Conservation (phyloP, 2,888 invertebrate species). For the Antheraea assamensis region DNA sequence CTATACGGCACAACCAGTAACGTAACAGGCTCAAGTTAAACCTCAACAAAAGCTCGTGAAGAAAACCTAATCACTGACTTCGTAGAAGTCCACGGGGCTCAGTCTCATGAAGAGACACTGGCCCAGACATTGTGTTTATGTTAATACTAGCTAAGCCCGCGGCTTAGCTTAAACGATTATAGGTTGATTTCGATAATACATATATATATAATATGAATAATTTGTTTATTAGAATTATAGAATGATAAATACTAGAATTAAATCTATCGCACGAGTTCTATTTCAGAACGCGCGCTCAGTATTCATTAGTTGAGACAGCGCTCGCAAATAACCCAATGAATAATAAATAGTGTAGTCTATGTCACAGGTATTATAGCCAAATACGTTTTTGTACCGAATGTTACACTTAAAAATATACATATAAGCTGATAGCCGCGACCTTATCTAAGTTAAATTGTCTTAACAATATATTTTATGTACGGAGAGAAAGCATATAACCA, state of each 20-base stretch:
- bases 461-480: too few relatives aligned
- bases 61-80: too few relatives aligned
- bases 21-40: too few relatives aligned
- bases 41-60: too few relatives aligned
- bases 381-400: background rate
- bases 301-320: slow-evolving; percentile 44
- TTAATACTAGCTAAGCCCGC: background rate
- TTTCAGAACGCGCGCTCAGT: slow-evolving; percentile 26
- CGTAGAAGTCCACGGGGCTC: too few relatives aligned
- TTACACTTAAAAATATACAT: background rate
- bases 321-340: slow-evolving; percentile 49
- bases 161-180: background rate
- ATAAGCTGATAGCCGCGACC: background rate
- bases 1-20: too few relatives aligned
- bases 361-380: slow-evolving; percentile 7
- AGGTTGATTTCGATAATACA: background rate
- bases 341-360: slow-evolving; percentile 38
- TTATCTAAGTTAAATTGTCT: too few relatives aligned
- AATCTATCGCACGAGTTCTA: slow-evolving; percentile 1
- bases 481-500: too few relatives aligned
- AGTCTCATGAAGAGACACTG: too few relatives aligned
- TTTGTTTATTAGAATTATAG: background rate
- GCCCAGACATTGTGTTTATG: background rate
- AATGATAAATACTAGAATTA: slow-evolving; percentile 2
- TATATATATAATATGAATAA: background rate